These are phyloP conservation scores for Caenorhabditis brenneri DNA, from an alignment of 1,140 invertebrate genomes.

Conservation along the genomic window DNA sequence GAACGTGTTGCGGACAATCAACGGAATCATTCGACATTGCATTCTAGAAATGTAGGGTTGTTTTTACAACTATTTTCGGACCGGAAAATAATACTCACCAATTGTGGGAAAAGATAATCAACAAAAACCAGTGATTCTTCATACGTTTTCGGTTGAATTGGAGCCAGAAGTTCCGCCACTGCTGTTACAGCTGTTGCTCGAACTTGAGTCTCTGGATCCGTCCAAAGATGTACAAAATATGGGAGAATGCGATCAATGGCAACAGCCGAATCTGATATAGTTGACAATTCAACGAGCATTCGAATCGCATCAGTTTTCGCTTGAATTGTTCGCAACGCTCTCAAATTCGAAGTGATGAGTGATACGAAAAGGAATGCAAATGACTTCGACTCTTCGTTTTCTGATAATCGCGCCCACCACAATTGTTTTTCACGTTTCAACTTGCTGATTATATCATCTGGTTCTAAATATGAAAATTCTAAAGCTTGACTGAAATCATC, in stretches of 20 bases:
- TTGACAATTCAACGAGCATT: conserved; percentile 61
- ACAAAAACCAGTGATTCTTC: conserved; percentile 68
- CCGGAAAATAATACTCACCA: conserved; percentile 41
- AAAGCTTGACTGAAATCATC: conserved; percentile 13
- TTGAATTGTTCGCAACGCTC: conserved; percentile 60
- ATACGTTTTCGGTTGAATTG: conserved; percentile 56
- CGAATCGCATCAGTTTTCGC: conserved; percentile 68
- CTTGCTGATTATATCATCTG: conserved; percentile 67
- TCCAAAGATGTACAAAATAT: conserved; percentile 57
- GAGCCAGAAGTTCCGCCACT: conserved; percentile 60
- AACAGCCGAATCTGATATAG: conserved; percentile 55
- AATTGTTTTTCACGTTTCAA: conserved; percentile 61
- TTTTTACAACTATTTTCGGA: too few relatives aligned
- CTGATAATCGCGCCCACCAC: conserved; percentile 50
- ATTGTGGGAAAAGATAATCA: conserved; percentile 67
- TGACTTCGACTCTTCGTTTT: conserved; percentile 49
- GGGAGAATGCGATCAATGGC: conserved; percentile 67
- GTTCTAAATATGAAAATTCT: conserved; percentile 41
- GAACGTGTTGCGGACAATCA: conserved; percentile 18
- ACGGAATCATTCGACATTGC: conserved; percentile 14
- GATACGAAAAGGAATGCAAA: conserved; percentile 64
- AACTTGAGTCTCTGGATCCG: conserved; percentile 54
- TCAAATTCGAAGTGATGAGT: conserved; percentile 65
- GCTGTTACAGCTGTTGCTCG: conserved; percentile 63
- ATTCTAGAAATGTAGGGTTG: not conserved